Evolutionary conservation across 2,113 vertebrate genomes (phyloP), one percentile per base, ranked within the genome.

Genomic region (Stegostoma tigrinum): DNA sequence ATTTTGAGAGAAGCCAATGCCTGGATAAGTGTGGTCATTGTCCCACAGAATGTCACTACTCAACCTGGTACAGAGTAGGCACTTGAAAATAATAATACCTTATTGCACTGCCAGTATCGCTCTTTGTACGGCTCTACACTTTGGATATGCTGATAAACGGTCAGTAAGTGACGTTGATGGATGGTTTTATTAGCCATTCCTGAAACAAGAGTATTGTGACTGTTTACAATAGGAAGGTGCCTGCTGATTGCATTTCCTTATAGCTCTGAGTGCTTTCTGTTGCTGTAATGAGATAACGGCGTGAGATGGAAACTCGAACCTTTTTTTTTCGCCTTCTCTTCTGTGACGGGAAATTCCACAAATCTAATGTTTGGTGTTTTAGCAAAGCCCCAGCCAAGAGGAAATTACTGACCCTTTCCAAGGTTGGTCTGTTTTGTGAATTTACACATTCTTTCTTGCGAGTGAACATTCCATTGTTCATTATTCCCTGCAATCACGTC

Each of bases 381-480:
- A 38, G 38, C 34, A 64, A 67, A 66, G n/a, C 1, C 34, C 17
- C n/a, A 21, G 89, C 89, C 89, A 93, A 93, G 61, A 93, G 61
- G 89, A 66, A 93, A 93, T 93, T 93, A n/a, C 34, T 93, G 89
- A 93, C 89, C 89, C 64, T 93, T 64, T n/a, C 61, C 89, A 93
- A 93, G 89, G 61, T 67, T 93, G 89, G 89, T 38, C 61, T 66
- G 61, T 93, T 93, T 93, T 93, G 89, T 91, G 89, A 66, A 66
- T 93, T 93, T 91, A 38, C 34, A 66, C 61, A 93, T 93, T 93
- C 89, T 66, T 93, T 93, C 89, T 93, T 5, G 89, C 61, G 38
- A 23, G 34, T 93, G 30, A n/a, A n/a, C 89, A 93, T 93, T 93
- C 89, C 89, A 66, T 67, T 93, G 61, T 66, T 66, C 89, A 38